Evolutionary conservation across 2,888 invertebrate genomes (phyloP), one percentile per base, ranked within the genome.

Genomic region (Ochropleura plecta): DNA sequence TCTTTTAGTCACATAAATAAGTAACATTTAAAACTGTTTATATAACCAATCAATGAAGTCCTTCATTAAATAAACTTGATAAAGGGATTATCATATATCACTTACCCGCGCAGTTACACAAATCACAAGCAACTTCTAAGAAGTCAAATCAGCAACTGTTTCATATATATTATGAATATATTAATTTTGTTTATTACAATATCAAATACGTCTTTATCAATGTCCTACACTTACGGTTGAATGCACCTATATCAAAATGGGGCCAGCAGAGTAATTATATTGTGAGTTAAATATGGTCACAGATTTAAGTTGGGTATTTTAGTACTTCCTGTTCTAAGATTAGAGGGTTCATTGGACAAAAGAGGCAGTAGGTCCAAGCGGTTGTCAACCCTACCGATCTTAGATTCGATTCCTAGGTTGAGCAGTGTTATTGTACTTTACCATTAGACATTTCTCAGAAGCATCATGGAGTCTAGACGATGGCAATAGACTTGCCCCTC

Each of bases 181-280:
- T n/a, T n/a, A 53, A 60, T 51, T 44, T 72, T 76, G 66, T 76
- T 76, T 69, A 66, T 30, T 30, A 30, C 30, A 30, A 30, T 69
- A 65, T 30, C n/a, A 62, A 40, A 40, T 48, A 12, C n/a, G 40
- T 72, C 51, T 78, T 82, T 81, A 81, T 82, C 79, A 57, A 5
- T 70, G 65, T 10, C 62, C 66, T 63, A 76, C 68, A 68, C 48
- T 66, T 14, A 14, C 62, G 65, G 86, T 85, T 87, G 78, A 87
- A 84, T 78, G 86, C 63, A 77, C 87, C 73, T 76, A n/a, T 85
- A 85, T 84, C 81, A 42, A 70, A 75, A 55, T 69, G 62, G 76
- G 81, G 64, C 16, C 77, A 65, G 51, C 46, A 53, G 40, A 67
- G 53, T 30, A 53, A 55, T 64, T 16, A 53, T 64, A 53, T 72